These are phyloP conservation scores for Drosophila cyrtoloma DNA, from an alignment of 2,888 invertebrate species.

Conservation along the genomic window DNA sequence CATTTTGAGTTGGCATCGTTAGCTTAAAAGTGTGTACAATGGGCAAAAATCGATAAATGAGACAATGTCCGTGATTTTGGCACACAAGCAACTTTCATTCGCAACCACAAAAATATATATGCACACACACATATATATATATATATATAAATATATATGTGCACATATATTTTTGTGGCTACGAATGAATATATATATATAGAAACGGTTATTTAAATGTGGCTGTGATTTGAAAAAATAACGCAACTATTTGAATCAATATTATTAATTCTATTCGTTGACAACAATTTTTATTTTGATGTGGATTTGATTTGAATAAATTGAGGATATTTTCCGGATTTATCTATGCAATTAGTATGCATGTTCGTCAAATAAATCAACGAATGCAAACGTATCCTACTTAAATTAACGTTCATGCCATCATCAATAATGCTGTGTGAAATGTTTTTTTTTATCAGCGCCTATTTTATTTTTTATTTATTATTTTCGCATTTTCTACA, in stretches of 20 bases:
- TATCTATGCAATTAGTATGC: background rate
- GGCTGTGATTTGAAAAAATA: background rate
- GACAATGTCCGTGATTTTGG: slow-evolving; percentile 57
- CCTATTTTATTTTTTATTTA: background rate
- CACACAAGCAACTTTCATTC: slow-evolving; percentile 37
- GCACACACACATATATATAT: background rate
- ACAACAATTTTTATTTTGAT: slow-evolving; percentile 9
- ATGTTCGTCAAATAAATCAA: background rate
- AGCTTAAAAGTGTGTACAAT: slow-evolving; percentile 78
- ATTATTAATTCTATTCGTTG: background rate
- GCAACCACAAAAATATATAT: slow-evolving; percentile 13
- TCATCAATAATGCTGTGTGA: background rate
- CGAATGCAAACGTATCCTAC: background rate
- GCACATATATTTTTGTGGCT: no score
- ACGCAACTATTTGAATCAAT: background rate
- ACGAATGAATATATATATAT: background rate
- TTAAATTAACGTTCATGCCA: background rate
- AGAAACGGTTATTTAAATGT: background rate
- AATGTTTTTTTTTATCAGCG: background rate
- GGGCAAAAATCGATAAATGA: slow-evolving; percentile 73
- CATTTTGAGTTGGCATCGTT: slow-evolving; percentile 82
- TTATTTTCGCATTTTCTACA: background rate
- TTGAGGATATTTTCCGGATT: background rate
- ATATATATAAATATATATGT: background rate
- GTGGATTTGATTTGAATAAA: background rate